Conservation (phyloP, 2,797 vertebrate genomes). For the Steatocranus sp. region DNA sequence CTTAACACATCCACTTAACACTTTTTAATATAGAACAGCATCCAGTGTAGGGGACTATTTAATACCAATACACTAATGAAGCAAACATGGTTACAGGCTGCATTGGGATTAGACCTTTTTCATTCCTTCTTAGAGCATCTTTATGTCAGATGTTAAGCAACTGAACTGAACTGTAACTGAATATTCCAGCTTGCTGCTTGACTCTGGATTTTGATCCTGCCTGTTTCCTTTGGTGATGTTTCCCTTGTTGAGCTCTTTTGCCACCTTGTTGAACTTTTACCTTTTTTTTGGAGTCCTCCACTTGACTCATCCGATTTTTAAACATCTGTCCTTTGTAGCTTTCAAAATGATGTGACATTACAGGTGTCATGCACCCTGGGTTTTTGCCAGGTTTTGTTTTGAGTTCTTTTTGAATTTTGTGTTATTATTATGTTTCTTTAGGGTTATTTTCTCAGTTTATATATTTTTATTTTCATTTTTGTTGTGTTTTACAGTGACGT, state of each 20-base stretch:
- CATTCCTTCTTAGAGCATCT: not conserved
- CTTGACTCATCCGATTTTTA: not conserved
- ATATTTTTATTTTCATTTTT: not conserved
- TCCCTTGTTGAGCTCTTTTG: not conserved
- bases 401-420: not conserved
- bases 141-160: not conserved
- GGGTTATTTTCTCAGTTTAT: accelerated
- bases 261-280: not conserved
- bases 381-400: not conserved
- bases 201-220: not conserved
- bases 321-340: not conserved
- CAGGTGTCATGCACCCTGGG: not conserved
- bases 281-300: not conserved
- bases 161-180: not conserved
- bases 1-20: not conserved
- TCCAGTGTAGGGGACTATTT: not conserved
- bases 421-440: not conserved
- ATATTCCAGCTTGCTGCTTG: not conserved
- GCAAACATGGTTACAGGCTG: not conserved
- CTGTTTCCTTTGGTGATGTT: not conserved
- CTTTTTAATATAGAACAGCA: not conserved
- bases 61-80: accelerated
- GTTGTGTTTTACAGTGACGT: accelerated
- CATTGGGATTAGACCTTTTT: not conserved
- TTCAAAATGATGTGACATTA: not conserved